Conservation (phyloP, 2,888 invertebrate genomes). For the Chrysolina oricalcia region DNA sequence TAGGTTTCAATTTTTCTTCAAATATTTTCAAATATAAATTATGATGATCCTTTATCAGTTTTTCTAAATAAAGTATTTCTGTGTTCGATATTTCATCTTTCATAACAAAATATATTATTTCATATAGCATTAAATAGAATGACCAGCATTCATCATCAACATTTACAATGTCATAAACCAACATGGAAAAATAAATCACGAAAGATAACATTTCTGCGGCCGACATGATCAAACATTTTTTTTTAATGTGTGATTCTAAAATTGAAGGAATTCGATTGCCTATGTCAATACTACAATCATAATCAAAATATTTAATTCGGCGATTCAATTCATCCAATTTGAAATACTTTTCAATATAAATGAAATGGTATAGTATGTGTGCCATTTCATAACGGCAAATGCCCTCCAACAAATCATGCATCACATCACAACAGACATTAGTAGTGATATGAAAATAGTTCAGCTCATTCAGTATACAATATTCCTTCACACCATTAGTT, state of each 20-base stretch:
- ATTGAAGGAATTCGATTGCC: conserved; percentile 7
- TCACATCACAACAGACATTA: conserved; percentile 2
- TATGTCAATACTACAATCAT: background rate
- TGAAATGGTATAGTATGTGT: conserved; percentile 1
- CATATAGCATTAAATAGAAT: conserved; percentile 6
- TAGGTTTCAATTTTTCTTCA: conserved; percentile 25
- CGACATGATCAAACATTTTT: background rate
- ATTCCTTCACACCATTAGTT: conserved; percentile 12
- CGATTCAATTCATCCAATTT: conserved; percentile 3
- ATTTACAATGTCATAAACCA: conserved; percentile 8
- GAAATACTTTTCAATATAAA: conserved; percentile 9
- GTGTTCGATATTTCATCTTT: background rate
- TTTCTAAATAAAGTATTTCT: conserved; percentile 5
- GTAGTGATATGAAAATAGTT: background rate
- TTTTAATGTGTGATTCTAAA: background rate
- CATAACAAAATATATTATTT: background rate
- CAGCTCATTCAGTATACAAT: conserved; percentile 8
- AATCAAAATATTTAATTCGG: conserved; percentile 6
- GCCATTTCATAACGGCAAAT: conserved; percentile 17
- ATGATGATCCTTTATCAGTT: background rate
- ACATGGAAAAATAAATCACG: conserved; percentile 2
- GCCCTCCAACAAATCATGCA: conserved; percentile 23
- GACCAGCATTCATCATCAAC: conserved; percentile 1
- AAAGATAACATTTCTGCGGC: background rate
- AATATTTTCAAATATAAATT: conserved; percentile 6